phyloP scores from a whole-genome alignment of 2,888 invertebrate species.

The Torymus auratus region DNA sequence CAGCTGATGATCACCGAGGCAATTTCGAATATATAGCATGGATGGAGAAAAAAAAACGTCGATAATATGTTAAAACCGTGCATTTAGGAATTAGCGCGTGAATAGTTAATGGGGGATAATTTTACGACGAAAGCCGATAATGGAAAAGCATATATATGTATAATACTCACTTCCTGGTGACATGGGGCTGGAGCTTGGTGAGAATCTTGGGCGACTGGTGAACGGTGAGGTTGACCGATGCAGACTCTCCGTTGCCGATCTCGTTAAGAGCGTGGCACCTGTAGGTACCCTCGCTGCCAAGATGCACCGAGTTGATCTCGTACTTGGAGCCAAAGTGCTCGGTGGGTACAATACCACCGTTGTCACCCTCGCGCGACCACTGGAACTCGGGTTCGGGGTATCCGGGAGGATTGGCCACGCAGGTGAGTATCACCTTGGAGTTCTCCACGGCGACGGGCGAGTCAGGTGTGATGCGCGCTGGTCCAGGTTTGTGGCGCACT shows the following conservation, averaged over 20 bases:
- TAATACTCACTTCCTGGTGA: constrained; percentile 82
- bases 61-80: too few relatives aligned
- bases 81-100: too few relatives aligned
- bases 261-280: constrained; percentile 94
- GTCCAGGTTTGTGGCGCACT: constrained; percentile 91
- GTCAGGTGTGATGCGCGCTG: constrained; percentile 89
- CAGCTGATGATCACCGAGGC: too few relatives aligned
- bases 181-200: constrained; percentile 88
- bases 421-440: constrained; percentile 88
- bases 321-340: constrained; percentile 90
- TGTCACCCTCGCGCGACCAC: constrained; percentile 90
- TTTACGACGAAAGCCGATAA: background rate
- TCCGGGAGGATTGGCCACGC: constrained; percentile 92
- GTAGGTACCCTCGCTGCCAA: constrained; percentile 92
- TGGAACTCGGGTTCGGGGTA: constrained; percentile 94
- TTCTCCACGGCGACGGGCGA: constrained; percentile 91
- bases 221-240: constrained; percentile 90
- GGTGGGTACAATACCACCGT: constrained; percentile 82
- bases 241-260: constrained; percentile 90
- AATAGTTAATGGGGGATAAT: too few relatives aligned
- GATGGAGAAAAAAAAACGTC: too few relatives aligned
- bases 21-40: too few relatives aligned
- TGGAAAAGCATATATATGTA: background rate
- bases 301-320: constrained; percentile 89
- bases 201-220: constrained; percentile 92